Conservation (phyloP, 2,888 invertebrate genomes). For the Agrotis ipsilon region DNA sequence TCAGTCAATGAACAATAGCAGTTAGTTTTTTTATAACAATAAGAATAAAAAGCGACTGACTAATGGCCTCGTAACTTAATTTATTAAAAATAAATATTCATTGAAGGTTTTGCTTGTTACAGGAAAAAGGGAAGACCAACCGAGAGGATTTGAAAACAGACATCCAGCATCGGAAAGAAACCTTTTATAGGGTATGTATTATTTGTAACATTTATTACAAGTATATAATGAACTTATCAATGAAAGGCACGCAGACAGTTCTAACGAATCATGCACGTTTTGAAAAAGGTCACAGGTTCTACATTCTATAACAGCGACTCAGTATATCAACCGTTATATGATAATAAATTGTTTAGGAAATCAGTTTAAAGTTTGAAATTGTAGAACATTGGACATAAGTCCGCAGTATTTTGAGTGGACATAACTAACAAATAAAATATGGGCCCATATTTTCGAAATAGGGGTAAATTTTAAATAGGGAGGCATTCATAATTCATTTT, state of each 20-base stretch:
- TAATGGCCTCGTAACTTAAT: neutral
- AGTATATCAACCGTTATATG: neutral
- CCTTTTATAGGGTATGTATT: conserved; percentile 84
- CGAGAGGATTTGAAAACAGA: conserved; percentile 88
- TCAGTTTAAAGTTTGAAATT: no score
- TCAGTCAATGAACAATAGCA: neutral
- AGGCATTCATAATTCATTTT: no score
- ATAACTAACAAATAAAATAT: no score
- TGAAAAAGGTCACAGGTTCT: conserved; percentile 52
- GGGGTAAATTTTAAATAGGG: no score
- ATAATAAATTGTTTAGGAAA: no score
- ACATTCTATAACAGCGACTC: conserved; percentile 36
- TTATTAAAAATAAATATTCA: conserved; percentile 8
- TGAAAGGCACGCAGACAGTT: conserved; percentile 20
- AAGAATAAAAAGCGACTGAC: neutral
- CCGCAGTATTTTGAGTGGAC: no score
- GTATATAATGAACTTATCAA: conserved; percentile 13
- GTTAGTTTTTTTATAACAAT: neutral
- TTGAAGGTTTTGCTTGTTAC: conserved; percentile 76
- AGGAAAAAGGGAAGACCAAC: conserved; percentile 87
- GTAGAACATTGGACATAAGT: no score
- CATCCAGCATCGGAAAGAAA: conserved; percentile 89
- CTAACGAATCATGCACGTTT: conserved; percentile 43
- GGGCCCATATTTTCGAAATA: no score
- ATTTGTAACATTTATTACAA: neutral